Evolutionary conservation across 2,113 vertebrate genomes (phyloP).

Genomic region (Psittacus erithacus): DNA sequence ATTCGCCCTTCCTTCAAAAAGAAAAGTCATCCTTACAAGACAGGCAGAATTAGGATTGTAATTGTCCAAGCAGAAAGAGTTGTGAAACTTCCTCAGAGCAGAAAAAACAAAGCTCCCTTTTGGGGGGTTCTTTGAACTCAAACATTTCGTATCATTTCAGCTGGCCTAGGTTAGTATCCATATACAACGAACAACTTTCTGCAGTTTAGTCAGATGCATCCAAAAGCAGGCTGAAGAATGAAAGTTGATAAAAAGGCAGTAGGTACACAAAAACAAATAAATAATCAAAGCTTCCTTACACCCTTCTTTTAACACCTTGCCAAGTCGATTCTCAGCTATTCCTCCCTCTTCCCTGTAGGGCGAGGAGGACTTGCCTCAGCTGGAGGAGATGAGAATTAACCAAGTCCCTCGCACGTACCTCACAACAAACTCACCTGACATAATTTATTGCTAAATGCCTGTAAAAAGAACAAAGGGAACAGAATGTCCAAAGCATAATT

Average conservation of each 20-base stretch:
- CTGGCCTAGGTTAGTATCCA: neutral
- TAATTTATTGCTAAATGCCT: neutral
- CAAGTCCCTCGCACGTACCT: neutral
- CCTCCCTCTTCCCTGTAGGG: rapidly evolving
- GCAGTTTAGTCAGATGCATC: neutral
- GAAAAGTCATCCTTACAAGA: neutral
- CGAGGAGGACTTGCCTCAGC: neutral
- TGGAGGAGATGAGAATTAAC: neutral
- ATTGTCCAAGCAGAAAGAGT: neutral
- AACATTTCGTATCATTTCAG: neutral
- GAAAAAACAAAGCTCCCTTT: neutral
- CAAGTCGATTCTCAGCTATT: neutral
- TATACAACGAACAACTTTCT: neutral
- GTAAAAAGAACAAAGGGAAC: neutral
- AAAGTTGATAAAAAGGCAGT: neutral
- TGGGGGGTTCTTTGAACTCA: neutral
- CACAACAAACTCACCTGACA: neutral
- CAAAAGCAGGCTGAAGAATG: neutral
- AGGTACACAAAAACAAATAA: neutral
- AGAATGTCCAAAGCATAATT: neutral
- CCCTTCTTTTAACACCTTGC: neutral
- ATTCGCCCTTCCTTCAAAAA: neutral
- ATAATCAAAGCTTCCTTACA: neutral
- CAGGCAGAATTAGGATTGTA: neutral
- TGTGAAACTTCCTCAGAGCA: neutral